Conservation (phyloP, 2,113 vertebrate genomes). For the Perognathus longimembris region DNA sequence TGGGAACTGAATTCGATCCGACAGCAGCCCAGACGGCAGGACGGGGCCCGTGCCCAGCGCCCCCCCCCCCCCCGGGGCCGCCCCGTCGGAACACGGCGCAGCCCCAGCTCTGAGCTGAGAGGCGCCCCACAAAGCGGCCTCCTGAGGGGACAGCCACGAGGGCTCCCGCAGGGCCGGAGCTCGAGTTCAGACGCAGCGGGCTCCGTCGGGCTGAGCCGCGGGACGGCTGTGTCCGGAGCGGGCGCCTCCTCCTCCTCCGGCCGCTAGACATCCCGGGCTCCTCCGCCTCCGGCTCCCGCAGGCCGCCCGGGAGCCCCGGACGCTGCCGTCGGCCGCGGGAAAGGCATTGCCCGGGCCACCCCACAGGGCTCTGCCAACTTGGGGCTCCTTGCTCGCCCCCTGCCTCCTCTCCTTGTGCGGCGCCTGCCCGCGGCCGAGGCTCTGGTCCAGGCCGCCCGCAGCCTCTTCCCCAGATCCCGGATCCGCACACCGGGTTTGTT, state of each 20-base stretch:
- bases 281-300: neutral
- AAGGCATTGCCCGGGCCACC: accelerated
- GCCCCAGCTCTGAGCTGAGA: accelerated
- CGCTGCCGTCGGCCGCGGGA: accelerated
- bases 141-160: neutral
- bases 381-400: neutral
- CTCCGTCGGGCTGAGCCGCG: constrained; percentile 71
- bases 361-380: neutral
- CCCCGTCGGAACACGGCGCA: accelerated
- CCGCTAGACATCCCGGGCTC: neutral
- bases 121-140: too few relatives aligned
- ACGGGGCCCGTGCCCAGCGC: too few relatives aligned
- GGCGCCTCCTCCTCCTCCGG: constrained; percentile 59
- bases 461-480: neutral
- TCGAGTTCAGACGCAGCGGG: constrained; percentile 17
- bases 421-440: neutral
- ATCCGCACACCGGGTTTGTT: neutral
- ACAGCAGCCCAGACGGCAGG: neutral
- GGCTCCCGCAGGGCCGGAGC: neutral
- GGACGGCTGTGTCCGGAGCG: constrained; percentile 76
- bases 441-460: neutral
- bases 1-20: neutral
- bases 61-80: too few relatives aligned
- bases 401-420: accelerated
- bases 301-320: accelerated